Conservation (phyloP, 2,797 vertebrate species). For the Aeoliscus strigatus region DNA sequence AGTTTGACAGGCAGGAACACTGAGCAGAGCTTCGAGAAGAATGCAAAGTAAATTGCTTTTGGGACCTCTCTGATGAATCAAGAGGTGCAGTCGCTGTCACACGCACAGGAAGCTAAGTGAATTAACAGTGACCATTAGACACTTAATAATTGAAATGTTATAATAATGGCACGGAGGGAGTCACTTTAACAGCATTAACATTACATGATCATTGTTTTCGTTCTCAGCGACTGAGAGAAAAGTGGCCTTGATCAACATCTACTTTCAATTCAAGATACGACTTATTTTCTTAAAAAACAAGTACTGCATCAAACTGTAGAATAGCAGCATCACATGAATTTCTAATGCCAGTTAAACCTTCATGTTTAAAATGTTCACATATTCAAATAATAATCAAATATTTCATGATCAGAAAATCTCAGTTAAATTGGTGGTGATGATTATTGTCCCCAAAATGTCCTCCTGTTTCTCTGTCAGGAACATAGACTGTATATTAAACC, state of each 20-base stretch:
- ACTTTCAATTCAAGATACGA: background rate
- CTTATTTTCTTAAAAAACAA: background rate
- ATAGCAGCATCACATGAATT: too few species aligned
- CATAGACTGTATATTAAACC: too few species aligned
- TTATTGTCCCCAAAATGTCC: too few species aligned
- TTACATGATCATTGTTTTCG: constrained; percentile 64
- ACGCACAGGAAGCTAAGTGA: constrained; percentile 43
- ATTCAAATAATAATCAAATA: too few species aligned
- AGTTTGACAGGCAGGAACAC: constrained; percentile 38
- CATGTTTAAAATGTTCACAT: constrained; percentile 1
- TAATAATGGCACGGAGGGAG: constrained; percentile 66
- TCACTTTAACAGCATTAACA: constrained; percentile 67
- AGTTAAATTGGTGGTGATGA: too few species aligned
- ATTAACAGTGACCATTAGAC: constrained; percentile 70
- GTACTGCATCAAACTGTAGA: too few species aligned
- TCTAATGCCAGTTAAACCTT: too few species aligned
- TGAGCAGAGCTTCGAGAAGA: constrained; percentile 38
- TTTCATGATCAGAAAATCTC: too few species aligned
- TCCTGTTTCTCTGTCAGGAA: too few species aligned
- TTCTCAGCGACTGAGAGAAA: constrained; percentile 28
- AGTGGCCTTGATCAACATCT: too few species aligned
- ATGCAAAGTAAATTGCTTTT: constrained; percentile 53
- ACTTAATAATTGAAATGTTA: constrained; percentile 71
- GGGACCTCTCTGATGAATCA: constrained; percentile 45
- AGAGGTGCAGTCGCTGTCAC: constrained; percentile 47